phyloP scores from a whole-genome alignment of 1,140 invertebrate genomes.

The Eurosta solidaginis region DNA sequence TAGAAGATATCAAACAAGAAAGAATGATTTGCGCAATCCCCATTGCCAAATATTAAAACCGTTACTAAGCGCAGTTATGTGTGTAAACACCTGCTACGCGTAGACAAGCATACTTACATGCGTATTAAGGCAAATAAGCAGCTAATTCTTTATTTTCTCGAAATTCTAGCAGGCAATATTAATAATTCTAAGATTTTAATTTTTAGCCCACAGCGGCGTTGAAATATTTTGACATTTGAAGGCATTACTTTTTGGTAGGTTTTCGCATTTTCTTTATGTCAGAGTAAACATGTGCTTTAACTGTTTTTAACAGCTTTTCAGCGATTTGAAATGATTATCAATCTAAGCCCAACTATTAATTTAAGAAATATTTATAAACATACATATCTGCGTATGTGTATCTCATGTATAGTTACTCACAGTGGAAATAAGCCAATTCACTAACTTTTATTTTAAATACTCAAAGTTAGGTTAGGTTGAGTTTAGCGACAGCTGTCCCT shows the following conservation, averaged over 20 bases:
- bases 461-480: no score
- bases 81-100: background rate
- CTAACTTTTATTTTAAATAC: no score
- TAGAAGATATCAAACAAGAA: background rate
- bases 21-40: background rate
- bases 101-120: no score
- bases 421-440: no score
- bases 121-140: no score
- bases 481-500: no score
- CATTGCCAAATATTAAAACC: background rate
- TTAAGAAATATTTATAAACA: background rate
- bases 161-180: background rate
- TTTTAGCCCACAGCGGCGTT: background rate
- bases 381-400: background rate
- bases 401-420: background rate
- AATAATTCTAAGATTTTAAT: background rate
- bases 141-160: background rate
- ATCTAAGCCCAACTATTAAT: background rate
- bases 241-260: background rate
- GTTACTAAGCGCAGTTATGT: background rate
- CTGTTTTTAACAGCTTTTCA: background rate
- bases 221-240: conserved; percentile 15
- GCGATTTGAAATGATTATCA: background rate
- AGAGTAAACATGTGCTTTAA: background rate
- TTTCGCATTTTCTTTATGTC: background rate